Evolutionary conservation across 1,140 invertebrate genomes (phyloP), one percentile per base, ranked within the genome.

Genomic region (Teleopsis dalmanni): DNA sequence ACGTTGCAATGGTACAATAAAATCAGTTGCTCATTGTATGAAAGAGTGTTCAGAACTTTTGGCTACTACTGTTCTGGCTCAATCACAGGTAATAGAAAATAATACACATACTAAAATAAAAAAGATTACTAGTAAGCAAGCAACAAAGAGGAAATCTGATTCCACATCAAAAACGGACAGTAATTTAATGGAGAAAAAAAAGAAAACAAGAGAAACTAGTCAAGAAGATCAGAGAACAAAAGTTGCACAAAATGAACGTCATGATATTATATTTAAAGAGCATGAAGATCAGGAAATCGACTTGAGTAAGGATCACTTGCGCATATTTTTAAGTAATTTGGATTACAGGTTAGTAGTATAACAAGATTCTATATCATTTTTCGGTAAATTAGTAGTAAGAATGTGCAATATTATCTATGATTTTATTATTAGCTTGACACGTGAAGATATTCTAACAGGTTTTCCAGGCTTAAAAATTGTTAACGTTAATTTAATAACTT

Each of bases 401-500:
- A 25, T 14, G 4, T 3, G 1, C 23, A 11, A 34, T 18, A 46
- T 37, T 9, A 26, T 22, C 2, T 47, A 36, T 26, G 18, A 3
- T 35, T 40, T 1, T 14, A 8, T 33, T 37, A n/a, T 34, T 31
- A 53, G 48, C 21, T 47, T 70, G 6, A 56, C 53, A 2, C 63
- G 70, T 40, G 50, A 58, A 19, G 51, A 56, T 34, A 53, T 74
- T n/a, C 55, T 57, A 40, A 40, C 47, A 29, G 25, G 63, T 11
- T 72, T 74, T 49, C 59, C 41, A 1, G 48, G 52, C 26, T 13
- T 58, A 25, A 69, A 65, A 52, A 61, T 70, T 16, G 43, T 48
- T 4, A 59, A 66, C 43, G 58, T 74, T 5, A 57, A 61, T 36
- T 50, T 74, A 10, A 62, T 61, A 27, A 54, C 48, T 22, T 63